Evolutionary conservation across 2,113 vertebrate genomes (phyloP).

Genomic region (Nyctereutes procyonoides): DNA sequence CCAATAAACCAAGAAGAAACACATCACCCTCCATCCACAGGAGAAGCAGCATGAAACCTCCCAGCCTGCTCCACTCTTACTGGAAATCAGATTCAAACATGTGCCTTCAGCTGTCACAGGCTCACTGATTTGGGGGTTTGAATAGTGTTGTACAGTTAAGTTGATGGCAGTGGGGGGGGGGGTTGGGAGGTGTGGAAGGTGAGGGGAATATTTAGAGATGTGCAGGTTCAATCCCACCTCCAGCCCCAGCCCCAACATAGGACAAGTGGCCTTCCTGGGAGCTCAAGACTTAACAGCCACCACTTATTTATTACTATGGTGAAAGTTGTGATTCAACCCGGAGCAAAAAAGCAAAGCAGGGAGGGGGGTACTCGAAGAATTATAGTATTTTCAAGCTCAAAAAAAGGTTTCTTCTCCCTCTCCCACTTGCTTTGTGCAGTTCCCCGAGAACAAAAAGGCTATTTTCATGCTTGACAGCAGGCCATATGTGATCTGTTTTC

Average conservation of each 20-base stretch:
- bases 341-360: neutral
- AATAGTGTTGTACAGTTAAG: neutral
- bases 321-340: neutral
- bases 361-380: neutral
- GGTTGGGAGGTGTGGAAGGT: too few species aligned
- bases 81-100: neutral
- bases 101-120: neutral
- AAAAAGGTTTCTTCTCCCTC: neutral
- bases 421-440: slow-evolving; percentile 40
- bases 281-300: neutral
- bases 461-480: slow-evolving; percentile 50
- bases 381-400: slow-evolving; percentile 27
- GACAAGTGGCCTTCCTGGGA: neutral
- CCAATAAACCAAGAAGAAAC: neutral
- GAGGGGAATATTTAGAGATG: neutral
- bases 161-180: rapidly evolving
- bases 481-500: slow-evolving; percentile 51
- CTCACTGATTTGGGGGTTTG: neutral
- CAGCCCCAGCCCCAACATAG: neutral
- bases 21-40: neutral
- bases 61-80: neutral
- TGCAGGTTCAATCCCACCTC: neutral
- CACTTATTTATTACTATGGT: neutral
- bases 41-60: neutral
- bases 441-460: slow-evolving; percentile 56